phyloP scores from a whole-genome alignment of 2,797 vertebrate genomes.

The Scleropages formosus region DNA sequence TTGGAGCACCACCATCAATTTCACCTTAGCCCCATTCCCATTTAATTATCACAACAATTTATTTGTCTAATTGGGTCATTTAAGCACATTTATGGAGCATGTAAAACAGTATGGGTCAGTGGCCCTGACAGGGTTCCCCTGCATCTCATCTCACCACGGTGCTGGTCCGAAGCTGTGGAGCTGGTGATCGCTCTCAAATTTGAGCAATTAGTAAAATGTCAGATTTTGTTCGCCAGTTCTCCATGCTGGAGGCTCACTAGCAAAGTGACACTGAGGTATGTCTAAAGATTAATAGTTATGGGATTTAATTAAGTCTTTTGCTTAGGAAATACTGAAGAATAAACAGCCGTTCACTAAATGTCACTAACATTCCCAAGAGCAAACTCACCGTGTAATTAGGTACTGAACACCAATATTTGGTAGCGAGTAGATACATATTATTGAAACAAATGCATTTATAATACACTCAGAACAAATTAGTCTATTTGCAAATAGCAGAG shows the following conservation, averaged over 20 bases:
- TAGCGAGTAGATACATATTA: constrained; percentile 4
- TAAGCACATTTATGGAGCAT: constrained; percentile 32
- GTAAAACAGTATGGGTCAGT: constrained; percentile 47
- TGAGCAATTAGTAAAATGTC: constrained; percentile 75
- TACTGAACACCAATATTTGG: constrained; percentile 9
- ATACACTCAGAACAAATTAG: background rate
- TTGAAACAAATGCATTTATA: background rate
- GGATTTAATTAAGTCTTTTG: constrained; percentile 61
- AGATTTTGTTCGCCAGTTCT: constrained; percentile 56
- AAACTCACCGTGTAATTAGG: constrained; percentile 42
- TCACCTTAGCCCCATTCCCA: constrained; percentile 40
- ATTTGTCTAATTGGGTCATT: constrained; percentile 41
- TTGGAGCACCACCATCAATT: constrained; percentile 43
- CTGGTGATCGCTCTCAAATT: constrained; percentile 65
- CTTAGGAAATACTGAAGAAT: constrained; percentile 50
- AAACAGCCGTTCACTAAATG: constrained; percentile 58
- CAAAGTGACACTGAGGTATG: constrained; percentile 62
- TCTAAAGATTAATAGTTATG: constrained; percentile 65
- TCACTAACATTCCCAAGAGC: constrained; percentile 36
- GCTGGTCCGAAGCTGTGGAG: constrained; percentile 55
- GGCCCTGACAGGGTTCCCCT: constrained; percentile 39
- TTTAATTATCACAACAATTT: constrained; percentile 48
- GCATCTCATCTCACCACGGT: constrained; percentile 51
- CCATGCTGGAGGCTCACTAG: constrained; percentile 50
- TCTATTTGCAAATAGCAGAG: background rate